Percentiles rank a stretch among this genome's conserved stretches.
Conservation (phyloP, 2,888 invertebrate genomes). For the Pocota personata region DNA sequence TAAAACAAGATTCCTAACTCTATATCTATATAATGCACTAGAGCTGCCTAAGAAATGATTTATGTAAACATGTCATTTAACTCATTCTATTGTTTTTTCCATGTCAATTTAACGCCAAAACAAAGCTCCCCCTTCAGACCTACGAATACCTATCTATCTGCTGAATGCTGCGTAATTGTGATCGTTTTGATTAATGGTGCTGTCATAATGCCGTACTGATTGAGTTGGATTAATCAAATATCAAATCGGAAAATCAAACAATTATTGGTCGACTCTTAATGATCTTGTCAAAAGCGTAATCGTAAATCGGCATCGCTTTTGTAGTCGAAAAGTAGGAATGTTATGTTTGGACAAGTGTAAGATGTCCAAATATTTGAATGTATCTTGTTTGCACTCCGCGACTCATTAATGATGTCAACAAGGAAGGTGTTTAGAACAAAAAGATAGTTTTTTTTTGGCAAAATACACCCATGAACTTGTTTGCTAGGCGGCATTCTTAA, state of each 20-base stretch:
- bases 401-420: slow-evolving; percentile 15
- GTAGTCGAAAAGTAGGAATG: neutral
- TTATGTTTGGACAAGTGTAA: slow-evolving; percentile 13
- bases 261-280: slow-evolving; percentile 15
- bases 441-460: neutral
- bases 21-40: neutral
- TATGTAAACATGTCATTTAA: slow-evolving; percentile 18
- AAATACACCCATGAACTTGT: neutral
- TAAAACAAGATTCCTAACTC: neutral
- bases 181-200: slow-evolving; percentile 31
- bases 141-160: neutral
- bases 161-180: neutral
- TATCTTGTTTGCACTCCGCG: neutral
- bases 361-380: slow-evolving; percentile 1
- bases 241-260: neutral
- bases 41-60: slow-evolving; percentile 5
- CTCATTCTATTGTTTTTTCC: slow-evolving; percentile 16
- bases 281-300: slow-evolving; percentile 25
- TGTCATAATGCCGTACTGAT: slow-evolving; percentile 11
- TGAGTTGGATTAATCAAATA: slow-evolving; percentile 18
- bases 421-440: neutral
- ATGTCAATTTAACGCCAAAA: slow-evolving; percentile 18
- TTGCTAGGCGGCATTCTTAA: neutral
- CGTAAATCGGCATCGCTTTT: neutral
- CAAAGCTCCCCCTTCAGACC: neutral